Base-by-base conservation (phyloP, 2,113 vertebrate species). In the Gambusia affinis region DNA sequence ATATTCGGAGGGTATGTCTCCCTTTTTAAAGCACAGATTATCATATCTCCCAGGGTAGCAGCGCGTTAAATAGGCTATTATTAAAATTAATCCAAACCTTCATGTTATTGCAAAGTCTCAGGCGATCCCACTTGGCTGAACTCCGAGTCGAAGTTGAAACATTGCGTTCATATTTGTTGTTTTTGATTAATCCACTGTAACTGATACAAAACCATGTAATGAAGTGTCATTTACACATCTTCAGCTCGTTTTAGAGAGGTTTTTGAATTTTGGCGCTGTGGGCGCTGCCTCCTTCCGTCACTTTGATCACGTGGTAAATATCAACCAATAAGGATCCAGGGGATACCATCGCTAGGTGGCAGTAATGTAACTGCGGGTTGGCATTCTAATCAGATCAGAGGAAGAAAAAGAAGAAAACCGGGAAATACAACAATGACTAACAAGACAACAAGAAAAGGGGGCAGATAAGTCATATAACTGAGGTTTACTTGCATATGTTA, bases 261-360 rank as follows among this genome's bases (percentile, higher is more conserved):
- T 87, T 97, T 98, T 97, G 96, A 97, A 98, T 97, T 98, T 96
- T 97, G 96, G 97, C 97, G 97, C 97, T 93, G 92, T 88, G 66
- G 81, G 76, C 8, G 70, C n/a, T 3, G 35, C 80, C 33, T 65
- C 67, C 17, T 65, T 63, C 33, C 22, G 67, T 67, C 33, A 85
- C 75, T 37, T 12, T 75, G 10, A 10, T 65, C 93, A 96, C 85
- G 85, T 91, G 90, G 61, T 19, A 12, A 0, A 83, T n/a, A 8
- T 37, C 0, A 19, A 51, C 89, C 88, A 92, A 92, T 92, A 31
- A 57, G 72, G 1, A 27, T 64, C 17, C 2, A 1, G n/a, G n/a
- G 2, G 1, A 0, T 14, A 0, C 6, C 1, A 0, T 15, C 19
- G 4, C 3, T 66, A 75, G 78, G 30, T 60, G 78, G 78, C 78